Base-by-base conservation (phyloP, 2,113 vertebrate genomes). In the Microcebus murinus region DNA sequence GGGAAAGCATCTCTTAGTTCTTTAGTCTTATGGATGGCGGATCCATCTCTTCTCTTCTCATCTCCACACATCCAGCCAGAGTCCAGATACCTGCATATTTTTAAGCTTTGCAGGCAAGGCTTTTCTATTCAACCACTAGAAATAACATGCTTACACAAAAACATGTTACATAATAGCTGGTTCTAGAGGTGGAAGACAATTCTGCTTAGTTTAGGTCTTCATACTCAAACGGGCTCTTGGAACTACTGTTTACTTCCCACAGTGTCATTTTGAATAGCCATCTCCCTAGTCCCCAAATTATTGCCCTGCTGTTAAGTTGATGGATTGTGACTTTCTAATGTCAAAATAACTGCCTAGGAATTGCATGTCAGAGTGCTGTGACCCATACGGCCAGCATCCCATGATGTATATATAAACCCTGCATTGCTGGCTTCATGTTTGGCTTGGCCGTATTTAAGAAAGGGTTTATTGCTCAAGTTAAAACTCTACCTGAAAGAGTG, bases 221-320 rank as follows among this genome's bases (percentile, higher is more conserved):
- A 21, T 94, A 96, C 96, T 81, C 91, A 70, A 88, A 94, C 76
- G 91, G 85, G 48, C 90, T 84, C 39, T 87, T 96, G 52, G 84
- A 98, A 96, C 86, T 63, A n/a, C 39, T 25, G 52, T 93, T 87
- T 90, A 20, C 71, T 96, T 93, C 87, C 86, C 91, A 70, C 87
- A 36, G 68, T 50, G 83, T 96, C 92, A n/a, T 87, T 93, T 83
- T 92, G 70, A 96, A 94, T 85, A 87, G 83, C 94, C 76, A 65
- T 87, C 61, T 90, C 84, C 55, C 87, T 29, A 21, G 84, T 94
- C 74, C 90, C 96, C 17, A 92, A 94, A 97, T 95, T 95, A 97
- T 96, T 94, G 48, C 91, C 95, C 87, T 96, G 93, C 94, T 92
- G 68, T 95, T 95, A 97, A 97, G 74, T 67, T 98, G 97, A 97